phyloP scores from a whole-genome alignment of 2,113 vertebrate genomes.

The Panthera leo region DNA sequence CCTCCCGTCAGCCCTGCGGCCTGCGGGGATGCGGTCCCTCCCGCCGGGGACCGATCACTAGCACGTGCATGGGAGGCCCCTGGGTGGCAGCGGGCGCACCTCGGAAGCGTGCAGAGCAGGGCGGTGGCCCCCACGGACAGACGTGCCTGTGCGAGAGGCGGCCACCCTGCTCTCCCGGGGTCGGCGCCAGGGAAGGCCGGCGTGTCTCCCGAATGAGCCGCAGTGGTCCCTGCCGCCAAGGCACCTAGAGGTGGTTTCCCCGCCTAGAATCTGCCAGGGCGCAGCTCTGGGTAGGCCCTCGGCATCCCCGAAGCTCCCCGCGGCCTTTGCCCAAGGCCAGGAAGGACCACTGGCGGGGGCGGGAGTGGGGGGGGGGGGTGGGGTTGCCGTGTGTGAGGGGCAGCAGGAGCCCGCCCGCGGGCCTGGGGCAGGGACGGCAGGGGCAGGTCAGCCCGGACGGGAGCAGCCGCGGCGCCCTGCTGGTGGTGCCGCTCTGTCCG shows the following conservation, averaged over 20 bases:
- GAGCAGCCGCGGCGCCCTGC: too few species aligned
- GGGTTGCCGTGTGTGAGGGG: not conserved
- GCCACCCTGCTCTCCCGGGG: not conserved
- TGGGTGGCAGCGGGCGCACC: not conserved
- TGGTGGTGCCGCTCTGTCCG: rapidly evolving
- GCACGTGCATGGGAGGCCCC: rapidly evolving
- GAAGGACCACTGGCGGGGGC: not conserved
- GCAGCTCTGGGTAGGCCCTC: not conserved
- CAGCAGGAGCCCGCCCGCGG: not conserved
- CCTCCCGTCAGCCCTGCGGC: not conserved
- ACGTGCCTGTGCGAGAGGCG: rapidly evolving
- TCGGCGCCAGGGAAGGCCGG: rapidly evolving
- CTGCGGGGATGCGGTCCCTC: too few species aligned
- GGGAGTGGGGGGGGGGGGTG: rapidly evolving
- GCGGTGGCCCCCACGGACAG: rapidly evolving
- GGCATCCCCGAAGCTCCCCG: not conserved
- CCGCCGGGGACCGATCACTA: rapidly evolving
- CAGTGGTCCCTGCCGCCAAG: not conserved
- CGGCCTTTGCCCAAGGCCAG: not conserved
- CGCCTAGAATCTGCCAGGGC: not conserved
- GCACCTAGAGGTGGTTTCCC: not conserved
- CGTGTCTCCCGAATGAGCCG: rapidly evolving
- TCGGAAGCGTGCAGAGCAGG: not conserved
- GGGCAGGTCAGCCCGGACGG: not conserved
- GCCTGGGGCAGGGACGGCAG: not conserved